These are phyloP conservation scores for Amblyjoppa fuscipennis DNA, from an alignment of 2,888 invertebrate genomes.

Conservation along the genomic window DNA sequence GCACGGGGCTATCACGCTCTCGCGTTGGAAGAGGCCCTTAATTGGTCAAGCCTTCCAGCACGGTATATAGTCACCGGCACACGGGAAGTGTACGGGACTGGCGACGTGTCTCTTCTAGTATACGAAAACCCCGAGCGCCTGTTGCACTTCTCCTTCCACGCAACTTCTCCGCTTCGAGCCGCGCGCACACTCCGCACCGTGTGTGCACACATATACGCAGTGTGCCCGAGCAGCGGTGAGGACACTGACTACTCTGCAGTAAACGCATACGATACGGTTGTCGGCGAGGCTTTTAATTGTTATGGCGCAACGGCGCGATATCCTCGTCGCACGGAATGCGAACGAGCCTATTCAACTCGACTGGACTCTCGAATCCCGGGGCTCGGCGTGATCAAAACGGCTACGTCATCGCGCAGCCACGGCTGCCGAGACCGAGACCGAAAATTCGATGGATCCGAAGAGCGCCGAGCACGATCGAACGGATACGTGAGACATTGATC, in stretches of 20 bases:
- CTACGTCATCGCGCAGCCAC: conserved; percentile 10
- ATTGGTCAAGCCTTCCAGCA: conserved; percentile 82
- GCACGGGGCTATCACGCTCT: conserved; percentile 72
- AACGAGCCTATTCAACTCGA: conserved; percentile 31
- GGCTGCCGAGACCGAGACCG: conserved; percentile 31
- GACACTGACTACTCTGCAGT: conserved; percentile 8
- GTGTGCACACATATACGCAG: background rate
- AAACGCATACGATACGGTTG: conserved; percentile 24
- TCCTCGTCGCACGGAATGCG: conserved; percentile 31
- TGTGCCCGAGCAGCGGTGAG: background rate
- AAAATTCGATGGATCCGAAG: conserved; percentile 41
- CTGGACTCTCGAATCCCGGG: background rate
- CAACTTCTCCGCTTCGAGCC: conserved; percentile 5
- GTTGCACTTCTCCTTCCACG: conserved; percentile 58
- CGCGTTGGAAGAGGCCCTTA: conserved; percentile 81
- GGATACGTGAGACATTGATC: conserved; percentile 11
- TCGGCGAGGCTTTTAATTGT: conserved; percentile 41
- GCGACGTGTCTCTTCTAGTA: conserved; percentile 80
- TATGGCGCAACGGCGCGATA: conserved; percentile 27
- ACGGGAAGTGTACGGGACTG: conserved; percentile 84
- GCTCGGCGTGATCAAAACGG: background rate
- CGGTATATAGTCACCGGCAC: conserved; percentile 68
- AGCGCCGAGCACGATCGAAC: conserved; percentile 19
- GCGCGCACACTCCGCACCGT: conserved; percentile 11
- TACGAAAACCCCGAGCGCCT: conserved; percentile 48